Evolutionary conservation across 2,888 invertebrate species (phyloP).

Genomic region (Archips xylosteana): DNA sequence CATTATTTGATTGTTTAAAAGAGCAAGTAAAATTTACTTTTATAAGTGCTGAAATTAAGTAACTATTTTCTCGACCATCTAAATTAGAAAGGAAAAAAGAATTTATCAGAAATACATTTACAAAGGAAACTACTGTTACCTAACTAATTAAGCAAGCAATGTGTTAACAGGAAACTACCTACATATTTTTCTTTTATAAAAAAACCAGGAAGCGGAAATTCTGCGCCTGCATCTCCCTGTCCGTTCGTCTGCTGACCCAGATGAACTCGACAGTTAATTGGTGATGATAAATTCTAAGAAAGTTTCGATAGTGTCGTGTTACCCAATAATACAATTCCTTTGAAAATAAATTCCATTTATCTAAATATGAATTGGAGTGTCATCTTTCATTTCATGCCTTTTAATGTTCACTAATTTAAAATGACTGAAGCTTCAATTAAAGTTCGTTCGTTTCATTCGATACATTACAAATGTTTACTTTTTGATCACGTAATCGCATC

Average conservation of each 20-base stretch:
- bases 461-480: constrained; percentile 19
- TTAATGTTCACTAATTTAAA: constrained; percentile 22
- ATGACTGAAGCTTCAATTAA: constrained; percentile 21
- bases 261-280: constrained; percentile 74
- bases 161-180: constrained; percentile 32
- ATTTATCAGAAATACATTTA: background rate
- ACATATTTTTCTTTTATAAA: constrained; percentile 25
- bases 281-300: constrained; percentile 68
- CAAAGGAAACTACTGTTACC: constrained; percentile 5
- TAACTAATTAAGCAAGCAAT: constrained; percentile 19
- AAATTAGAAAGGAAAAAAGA: constrained; percentile 10
- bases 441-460: background rate
- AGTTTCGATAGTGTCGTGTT: constrained; percentile 53
- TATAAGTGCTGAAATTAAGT: too few species aligned
- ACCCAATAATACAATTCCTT: constrained; percentile 40
- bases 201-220: constrained; percentile 38
- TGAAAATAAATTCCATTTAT: constrained; percentile 28
- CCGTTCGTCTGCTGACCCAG: constrained; percentile 49
- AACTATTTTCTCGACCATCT: background rate
- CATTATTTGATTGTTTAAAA: too few species aligned
- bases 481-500: constrained; percentile 23
- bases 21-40: too few species aligned
- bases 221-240: constrained; percentile 34
- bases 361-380: constrained; percentile 16
- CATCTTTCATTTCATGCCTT: constrained; percentile 29